A percentile compares a stretch with the other conserved stretches of the same genome.
phyloP scores from a whole-genome alignment of 2,888 invertebrate species.

The Cephus sareptanus region DNA sequence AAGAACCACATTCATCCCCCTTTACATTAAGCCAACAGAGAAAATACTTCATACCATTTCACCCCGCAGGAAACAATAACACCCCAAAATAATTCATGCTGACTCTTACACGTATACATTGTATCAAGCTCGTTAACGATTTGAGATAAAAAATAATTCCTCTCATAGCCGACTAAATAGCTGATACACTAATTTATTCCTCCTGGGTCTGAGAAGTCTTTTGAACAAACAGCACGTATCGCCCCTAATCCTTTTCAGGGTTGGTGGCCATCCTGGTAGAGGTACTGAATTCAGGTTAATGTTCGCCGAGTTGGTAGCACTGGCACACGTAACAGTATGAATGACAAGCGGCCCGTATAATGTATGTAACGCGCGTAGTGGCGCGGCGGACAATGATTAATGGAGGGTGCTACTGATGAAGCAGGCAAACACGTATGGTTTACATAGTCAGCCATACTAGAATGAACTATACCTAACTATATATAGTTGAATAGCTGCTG shows the following conservation, averaged over 20 bases:
- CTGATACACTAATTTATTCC: background rate
- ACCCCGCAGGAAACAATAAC: background rate
- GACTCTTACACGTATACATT: background rate
- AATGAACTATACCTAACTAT: background rate
- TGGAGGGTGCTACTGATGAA: slow-evolving; percentile 14
- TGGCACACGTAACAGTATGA: slow-evolving; percentile 15
- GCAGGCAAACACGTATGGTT: slow-evolving; percentile 8
- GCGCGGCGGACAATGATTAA: slow-evolving; percentile 23
- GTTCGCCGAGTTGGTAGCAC: background rate
- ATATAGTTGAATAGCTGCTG: background rate
- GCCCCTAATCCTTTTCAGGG: background rate
- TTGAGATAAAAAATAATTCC: background rate
- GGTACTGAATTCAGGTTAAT: background rate
- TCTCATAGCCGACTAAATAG: background rate
- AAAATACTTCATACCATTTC: background rate
- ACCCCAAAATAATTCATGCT: too few relatives aligned
- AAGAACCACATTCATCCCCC: background rate
- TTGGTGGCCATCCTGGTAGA: background rate
- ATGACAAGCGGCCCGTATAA: slow-evolving; percentile 18
- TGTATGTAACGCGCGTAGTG: slow-evolving; percentile 19
- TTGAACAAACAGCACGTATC: background rate
- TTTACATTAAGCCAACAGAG: background rate
- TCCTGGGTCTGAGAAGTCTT: background rate
- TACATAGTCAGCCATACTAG: slow-evolving; percentile 1
- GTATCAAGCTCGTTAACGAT: background rate